Conservation (phyloP, 2,797 vertebrate genomes). For the Anabacerthia variegaticeps region DNA sequence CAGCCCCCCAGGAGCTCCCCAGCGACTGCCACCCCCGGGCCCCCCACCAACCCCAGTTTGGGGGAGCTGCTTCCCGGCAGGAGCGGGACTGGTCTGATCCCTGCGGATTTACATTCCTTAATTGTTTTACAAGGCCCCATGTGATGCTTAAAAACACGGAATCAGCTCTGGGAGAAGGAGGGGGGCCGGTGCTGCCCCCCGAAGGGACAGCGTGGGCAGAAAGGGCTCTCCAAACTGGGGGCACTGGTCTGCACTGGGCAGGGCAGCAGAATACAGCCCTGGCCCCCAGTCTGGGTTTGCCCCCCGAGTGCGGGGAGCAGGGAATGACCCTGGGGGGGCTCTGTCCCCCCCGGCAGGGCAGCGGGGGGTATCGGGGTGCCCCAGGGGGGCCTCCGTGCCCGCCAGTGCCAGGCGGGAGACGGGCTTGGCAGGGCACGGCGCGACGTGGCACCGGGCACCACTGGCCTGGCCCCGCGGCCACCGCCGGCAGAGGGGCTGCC, state of each 20-base stretch:
- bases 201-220: background rate
- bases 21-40: background rate
- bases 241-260: background rate
- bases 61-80: background rate
- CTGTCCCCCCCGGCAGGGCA: background rate
- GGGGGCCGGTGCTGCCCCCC: background rate
- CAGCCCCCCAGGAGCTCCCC: background rate
- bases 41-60: background rate
- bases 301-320: background rate
- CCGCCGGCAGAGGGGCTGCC: too few species aligned
- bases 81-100: background rate
- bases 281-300: background rate
- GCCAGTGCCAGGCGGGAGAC: background rate
- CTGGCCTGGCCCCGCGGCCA: background rate
- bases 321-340: background rate
- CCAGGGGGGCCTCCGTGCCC: background rate
- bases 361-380: background rate
- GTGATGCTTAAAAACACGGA: background rate
- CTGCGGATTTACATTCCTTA: background rate
- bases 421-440: background rate
- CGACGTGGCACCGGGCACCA: background rate
- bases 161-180: background rate
- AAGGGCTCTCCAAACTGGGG: background rate
- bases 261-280: background rate
- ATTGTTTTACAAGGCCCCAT: background rate